Evolutionary conservation across 2,113 vertebrate species (phyloP).

Genomic region (Macquaria ambigua): DNA sequence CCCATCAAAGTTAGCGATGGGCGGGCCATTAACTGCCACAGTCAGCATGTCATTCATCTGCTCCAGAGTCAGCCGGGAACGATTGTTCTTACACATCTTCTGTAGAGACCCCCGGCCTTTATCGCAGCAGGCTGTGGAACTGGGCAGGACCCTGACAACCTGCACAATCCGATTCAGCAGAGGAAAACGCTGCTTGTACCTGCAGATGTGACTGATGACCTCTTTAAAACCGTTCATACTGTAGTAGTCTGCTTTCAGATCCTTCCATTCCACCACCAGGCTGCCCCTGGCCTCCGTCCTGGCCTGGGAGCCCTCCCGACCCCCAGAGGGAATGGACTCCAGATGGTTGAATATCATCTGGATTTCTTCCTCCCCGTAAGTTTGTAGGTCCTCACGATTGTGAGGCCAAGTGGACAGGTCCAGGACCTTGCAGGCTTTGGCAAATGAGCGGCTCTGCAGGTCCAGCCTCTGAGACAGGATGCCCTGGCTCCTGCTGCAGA

Average conservation of each 20-base stretch:
- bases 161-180: slow-evolving; percentile 92
- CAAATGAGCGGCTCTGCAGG: slow-evolving; percentile 88
- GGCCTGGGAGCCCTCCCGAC: slow-evolving; percentile 85
- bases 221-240: slow-evolving; percentile 94
- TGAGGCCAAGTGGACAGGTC: slow-evolving; percentile 92
- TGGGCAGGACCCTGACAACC: slow-evolving; percentile 92
- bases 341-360: slow-evolving; percentile 92
- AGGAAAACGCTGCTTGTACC: slow-evolving; percentile 93
- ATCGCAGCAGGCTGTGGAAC: slow-evolving; percentile 92
- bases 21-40: slow-evolving; percentile 90
- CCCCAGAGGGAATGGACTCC: slow-evolving; percentile 87
- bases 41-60: slow-evolving; percentile 94
- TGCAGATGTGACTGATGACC: slow-evolving; percentile 90
- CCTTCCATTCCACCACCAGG: slow-evolving; percentile 92
- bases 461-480: slow-evolving; percentile 93
- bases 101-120: slow-evolving; percentile 91
- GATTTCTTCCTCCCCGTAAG: slow-evolving; percentile 93
- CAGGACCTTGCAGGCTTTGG: slow-evolving; percentile 93
- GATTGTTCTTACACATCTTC: slow-evolving; percentile 90
- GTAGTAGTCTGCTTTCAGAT: slow-evolving; percentile 95
- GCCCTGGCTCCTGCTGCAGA: slow-evolving; percentile 93
- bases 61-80: slow-evolving; percentile 91
- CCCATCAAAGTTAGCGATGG: slow-evolving; percentile 92
- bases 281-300: slow-evolving; percentile 85
- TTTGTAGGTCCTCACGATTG: slow-evolving; percentile 89